Conservation (phyloP, 2,888 invertebrate species). For the Drosophila phalerata region DNA sequence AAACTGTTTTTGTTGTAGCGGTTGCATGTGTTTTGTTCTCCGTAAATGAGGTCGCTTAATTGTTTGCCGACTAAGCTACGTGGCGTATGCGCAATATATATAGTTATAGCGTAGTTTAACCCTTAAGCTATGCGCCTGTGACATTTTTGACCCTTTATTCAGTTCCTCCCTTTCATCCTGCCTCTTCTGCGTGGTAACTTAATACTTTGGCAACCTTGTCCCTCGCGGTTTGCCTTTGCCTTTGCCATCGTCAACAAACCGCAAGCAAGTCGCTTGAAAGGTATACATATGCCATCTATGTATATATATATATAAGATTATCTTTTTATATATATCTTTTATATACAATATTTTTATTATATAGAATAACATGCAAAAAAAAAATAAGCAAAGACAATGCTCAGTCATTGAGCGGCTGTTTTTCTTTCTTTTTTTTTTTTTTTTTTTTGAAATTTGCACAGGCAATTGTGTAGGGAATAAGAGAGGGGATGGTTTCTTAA, state of each 20-base stretch:
- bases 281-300: slow-evolving; percentile 27
- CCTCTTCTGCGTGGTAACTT: slow-evolving; percentile 49
- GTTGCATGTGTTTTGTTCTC: slow-evolving; percentile 46
- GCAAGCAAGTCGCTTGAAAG: slow-evolving; percentile 58
- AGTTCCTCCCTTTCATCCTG: slow-evolving; percentile 49
- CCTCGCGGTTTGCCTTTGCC: slow-evolving; percentile 66
- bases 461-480: background rate
- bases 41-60: slow-evolving; percentile 78
- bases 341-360: slow-evolving; percentile 8
- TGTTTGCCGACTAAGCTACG: slow-evolving; percentile 58
- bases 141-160: slow-evolving; percentile 14
- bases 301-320: slow-evolving; percentile 5
- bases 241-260: slow-evolving; percentile 32
- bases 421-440: slow-evolving; percentile 15
- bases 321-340: slow-evolving; percentile 7
- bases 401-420: slow-evolving; percentile 45
- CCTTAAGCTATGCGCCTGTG: slow-evolving; percentile 26
- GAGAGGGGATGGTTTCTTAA: background rate
- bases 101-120: slow-evolving; percentile 21
- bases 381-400: slow-evolving; percentile 58
- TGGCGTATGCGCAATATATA: slow-evolving; percentile 61
- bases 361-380: slow-evolving; percentile 16
- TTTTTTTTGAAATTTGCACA: slow-evolving; percentile 8
- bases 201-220: slow-evolving; percentile 74
- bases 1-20: slow-evolving; percentile 38